A percentile compares a stretch with the other conserved stretches of the same genome.
Conservation (phyloP, 2,797 vertebrate genomes). For the Trachops cirrhosus region DNA sequence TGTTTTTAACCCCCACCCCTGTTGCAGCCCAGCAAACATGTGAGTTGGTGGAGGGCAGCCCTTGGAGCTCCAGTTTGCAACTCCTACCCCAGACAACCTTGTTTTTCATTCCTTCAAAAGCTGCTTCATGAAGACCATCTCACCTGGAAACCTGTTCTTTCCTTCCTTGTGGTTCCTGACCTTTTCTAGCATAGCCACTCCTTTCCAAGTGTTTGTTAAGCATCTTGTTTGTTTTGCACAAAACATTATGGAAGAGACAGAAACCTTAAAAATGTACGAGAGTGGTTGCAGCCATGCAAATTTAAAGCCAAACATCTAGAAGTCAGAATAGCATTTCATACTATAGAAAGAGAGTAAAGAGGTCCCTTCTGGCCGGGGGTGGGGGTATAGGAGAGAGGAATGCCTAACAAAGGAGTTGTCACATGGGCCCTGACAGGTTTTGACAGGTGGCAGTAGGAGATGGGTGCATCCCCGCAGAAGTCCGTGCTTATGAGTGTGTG, state of each 20-base stretch:
- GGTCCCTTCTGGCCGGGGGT: background rate
- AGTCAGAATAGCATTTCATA: background rate
- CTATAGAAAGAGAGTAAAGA: background rate
- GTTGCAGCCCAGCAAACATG: background rate
- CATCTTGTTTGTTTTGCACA: background rate
- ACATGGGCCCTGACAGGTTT: background rate
- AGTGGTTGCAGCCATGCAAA: background rate
- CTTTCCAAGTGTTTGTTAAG: background rate
- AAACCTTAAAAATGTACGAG: background rate
- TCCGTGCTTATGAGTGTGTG: fast-evolving
- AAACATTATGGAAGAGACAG: background rate
- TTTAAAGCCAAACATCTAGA: background rate
- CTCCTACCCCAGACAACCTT: background rate
- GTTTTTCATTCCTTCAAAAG: background rate
- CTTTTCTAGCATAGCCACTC: background rate
- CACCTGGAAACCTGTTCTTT: background rate
- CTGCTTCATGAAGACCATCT: background rate
- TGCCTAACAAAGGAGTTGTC: background rate
- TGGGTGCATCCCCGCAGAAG: fast-evolving
- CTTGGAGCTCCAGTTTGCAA: background rate
- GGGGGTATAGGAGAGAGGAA: background rate
- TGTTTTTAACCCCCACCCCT: background rate
- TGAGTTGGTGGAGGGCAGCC: background rate
- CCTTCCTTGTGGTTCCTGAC: background rate
- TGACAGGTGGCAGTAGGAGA: background rate